Percentiles rank a stretch among this genome's conserved stretches.
phyloP scores from a whole-genome alignment of 2,113 vertebrate genomes.

The Sander lucioperca region DNA sequence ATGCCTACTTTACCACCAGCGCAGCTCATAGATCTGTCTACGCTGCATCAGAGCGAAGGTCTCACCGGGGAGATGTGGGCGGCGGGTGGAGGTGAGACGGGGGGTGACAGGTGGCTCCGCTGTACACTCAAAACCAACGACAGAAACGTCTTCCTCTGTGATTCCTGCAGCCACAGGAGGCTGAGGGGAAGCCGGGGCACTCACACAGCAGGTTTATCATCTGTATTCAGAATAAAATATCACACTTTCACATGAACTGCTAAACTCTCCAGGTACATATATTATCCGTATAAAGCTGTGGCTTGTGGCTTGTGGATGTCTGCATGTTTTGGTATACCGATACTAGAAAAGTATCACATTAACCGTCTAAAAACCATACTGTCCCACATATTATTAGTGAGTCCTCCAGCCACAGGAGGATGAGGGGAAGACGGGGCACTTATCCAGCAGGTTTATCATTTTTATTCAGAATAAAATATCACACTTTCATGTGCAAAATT shows the following conservation, averaged over 20 bases:
- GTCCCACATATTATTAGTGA: too few relatives aligned
- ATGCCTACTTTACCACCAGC: constrained; percentile 59
- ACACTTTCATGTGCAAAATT: too few relatives aligned
- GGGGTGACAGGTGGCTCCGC: constrained; percentile 35
- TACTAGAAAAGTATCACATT: too few relatives aligned
- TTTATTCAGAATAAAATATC: too few relatives aligned
- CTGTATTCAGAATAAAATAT: constrained; percentile 1
- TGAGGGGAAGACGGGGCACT: too few relatives aligned
- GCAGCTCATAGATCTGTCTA: constrained; percentile 34
- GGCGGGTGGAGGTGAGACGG: constrained; percentile 15
- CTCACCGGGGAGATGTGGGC: constrained; percentile 18
- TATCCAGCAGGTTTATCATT: too few relatives aligned
- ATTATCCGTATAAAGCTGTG: background rate
- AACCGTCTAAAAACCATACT: too few relatives aligned
- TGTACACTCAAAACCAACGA: constrained; percentile 9
- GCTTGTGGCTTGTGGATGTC: too few relatives aligned
- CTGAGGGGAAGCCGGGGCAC: background rate
- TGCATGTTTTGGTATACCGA: too few relatives aligned
- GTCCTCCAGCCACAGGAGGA: too few relatives aligned
- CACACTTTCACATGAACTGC: background rate
- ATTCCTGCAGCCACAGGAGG: constrained; percentile 3
- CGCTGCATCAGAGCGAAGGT: constrained; percentile 29
- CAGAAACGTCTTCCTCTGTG: constrained; percentile 11
- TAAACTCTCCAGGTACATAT: background rate
- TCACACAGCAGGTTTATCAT: background rate